Conservation (phyloP, 1,140 invertebrate genomes). For the Cephus cinctus region DNA sequence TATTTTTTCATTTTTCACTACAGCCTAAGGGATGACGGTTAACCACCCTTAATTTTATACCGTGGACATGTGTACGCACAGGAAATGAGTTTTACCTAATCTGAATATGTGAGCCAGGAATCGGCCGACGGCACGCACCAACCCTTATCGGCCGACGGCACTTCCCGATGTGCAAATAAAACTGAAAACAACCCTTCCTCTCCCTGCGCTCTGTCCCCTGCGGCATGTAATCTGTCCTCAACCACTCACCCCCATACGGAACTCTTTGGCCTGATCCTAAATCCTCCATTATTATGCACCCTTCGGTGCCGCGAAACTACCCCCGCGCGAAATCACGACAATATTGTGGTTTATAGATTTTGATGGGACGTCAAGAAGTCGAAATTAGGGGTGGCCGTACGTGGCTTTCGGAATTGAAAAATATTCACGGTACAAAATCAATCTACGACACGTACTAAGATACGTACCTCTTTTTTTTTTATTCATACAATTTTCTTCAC, state of each 20-base stretch:
- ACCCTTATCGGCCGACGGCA: conserved; percentile 40
- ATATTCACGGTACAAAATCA: too few species aligned
- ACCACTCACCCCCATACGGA: conserved; percentile 32
- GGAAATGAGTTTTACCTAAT: too few species aligned
- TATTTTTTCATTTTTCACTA: background rate
- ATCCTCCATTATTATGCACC: conserved; percentile 57
- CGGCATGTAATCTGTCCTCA: conserved; percentile 52
- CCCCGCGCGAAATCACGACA: conserved; percentile 28
- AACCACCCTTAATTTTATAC: too few species aligned
- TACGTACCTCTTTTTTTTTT: too few species aligned
- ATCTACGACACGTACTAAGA: too few species aligned
- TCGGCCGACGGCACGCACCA: conserved; percentile 17
- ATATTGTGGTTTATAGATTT: conserved; percentile 30
- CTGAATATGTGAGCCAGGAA: too few species aligned
- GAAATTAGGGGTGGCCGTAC: too few species aligned
- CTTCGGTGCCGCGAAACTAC: conserved; percentile 23
- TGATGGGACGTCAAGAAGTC: too few species aligned
- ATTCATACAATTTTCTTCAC: too few species aligned
- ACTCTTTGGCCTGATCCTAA: conserved; percentile 42
- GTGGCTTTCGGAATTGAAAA: too few species aligned
- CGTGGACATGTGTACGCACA: too few species aligned
- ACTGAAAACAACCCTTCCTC: conserved; percentile 37
- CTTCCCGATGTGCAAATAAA: conserved; percentile 37
- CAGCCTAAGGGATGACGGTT: too few species aligned
- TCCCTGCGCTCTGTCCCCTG: conserved; percentile 30